Conservation (phyloP, 2,888 invertebrate species). For the Spisula solida region DNA sequence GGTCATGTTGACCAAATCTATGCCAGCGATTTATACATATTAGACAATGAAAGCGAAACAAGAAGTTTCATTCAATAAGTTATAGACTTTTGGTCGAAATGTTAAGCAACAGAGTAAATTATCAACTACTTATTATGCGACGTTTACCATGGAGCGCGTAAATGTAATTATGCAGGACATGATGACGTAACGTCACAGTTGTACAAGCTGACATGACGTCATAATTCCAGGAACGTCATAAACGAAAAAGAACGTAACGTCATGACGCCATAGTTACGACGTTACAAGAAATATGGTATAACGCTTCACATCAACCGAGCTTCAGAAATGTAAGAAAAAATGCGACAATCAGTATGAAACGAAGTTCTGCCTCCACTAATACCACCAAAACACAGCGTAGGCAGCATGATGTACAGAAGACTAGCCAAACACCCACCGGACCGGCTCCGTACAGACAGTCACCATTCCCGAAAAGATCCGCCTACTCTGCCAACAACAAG, state of each 20-base stretch:
- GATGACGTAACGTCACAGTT: neutral
- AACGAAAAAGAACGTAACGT: neutral
- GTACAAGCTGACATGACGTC: neutral
- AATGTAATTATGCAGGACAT: too few relatives aligned
- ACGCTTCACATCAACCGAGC: neutral
- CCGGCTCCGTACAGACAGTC: neutral
- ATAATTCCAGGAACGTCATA: neutral
- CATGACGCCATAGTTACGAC: constrained; percentile 22
- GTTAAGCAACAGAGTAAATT: too few relatives aligned
- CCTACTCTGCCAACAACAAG: neutral
- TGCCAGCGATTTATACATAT: too few relatives aligned
- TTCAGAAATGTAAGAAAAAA: neutral
- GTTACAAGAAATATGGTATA: neutral
- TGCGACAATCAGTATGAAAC: neutral
- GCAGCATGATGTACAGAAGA: constrained; percentile 13
- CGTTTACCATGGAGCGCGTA: too few relatives aligned
- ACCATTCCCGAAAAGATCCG: constrained; percentile 9
- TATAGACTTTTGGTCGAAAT: too few relatives aligned
- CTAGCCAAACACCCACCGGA: neutral
- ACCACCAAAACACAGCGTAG: neutral
- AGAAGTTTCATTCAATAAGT: too few relatives aligned
- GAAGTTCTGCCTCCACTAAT: neutral
- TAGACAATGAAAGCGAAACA: too few relatives aligned
- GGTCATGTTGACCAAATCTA: too few relatives aligned
- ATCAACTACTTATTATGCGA: too few relatives aligned